A percentile compares a stretch with the other conserved stretches of the same genome.
Evolutionary conservation across 1,140 invertebrate species (phyloP).

Genomic region (Grapholita molesta): DNA sequence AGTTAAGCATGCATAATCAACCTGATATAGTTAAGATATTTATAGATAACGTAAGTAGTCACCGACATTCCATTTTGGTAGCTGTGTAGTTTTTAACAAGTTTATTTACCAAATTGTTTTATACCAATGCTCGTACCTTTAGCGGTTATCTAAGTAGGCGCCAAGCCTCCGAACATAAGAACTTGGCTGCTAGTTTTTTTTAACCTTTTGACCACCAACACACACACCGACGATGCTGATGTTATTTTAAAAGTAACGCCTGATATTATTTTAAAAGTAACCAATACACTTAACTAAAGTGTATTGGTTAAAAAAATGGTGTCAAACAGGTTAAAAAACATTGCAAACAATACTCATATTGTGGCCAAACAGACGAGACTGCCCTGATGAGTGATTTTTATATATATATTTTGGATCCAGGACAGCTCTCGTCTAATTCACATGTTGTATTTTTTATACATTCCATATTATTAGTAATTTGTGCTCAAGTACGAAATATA

Average conservation of each 20-base stretch:
- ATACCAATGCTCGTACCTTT: constrained; percentile 70
- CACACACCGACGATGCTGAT: background rate
- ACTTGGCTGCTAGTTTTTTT: background rate
- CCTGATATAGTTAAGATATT: constrained; percentile 35
- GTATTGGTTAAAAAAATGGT: background rate
- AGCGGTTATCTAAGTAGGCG: constrained; percentile 25
- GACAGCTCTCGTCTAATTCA: background rate
- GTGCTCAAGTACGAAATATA: constrained; percentile 14
- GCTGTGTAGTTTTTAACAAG: constrained; percentile 58
- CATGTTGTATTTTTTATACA: constrained; percentile 15
- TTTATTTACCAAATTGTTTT: constrained; percentile 72
- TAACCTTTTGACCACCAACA: background rate
- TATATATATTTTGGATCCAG: constrained; percentile 7
- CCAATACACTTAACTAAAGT: background rate
- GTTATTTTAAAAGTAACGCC: background rate
- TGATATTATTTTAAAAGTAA: background rate
- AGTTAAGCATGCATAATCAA: constrained; percentile 62
- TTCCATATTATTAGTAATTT: constrained; percentile 14
- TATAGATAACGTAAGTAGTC: constrained; percentile 35
- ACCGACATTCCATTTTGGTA: constrained; percentile 58
- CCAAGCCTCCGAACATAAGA: background rate
- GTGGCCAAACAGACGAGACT: constrained; percentile 7
- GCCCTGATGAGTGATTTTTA: constrained; percentile 12
- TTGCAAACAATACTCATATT: constrained; percentile 10
- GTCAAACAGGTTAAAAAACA: background rate